Base-by-base conservation (phyloP, 2,113 vertebrate species). In the Psilopogon haemacephalus region DNA sequence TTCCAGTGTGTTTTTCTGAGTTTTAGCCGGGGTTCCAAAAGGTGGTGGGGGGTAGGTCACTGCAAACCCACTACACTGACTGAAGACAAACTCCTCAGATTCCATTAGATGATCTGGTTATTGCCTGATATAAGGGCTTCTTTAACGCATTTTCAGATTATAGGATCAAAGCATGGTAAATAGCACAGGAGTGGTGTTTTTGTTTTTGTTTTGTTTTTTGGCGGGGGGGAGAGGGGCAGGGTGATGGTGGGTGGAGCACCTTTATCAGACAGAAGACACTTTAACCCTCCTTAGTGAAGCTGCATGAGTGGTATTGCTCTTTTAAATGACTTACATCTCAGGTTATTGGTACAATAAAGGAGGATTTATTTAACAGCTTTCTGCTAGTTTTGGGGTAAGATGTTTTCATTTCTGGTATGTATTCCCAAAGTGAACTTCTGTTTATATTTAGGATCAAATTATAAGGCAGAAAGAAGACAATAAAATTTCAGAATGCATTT, bases 401-500 rank as follows among this genome's bases (percentile, higher is more conserved):
- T 13, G 42, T 14, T 54, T 52, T 77, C 13, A 65, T 69, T 83
- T 86, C n/a, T 74, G 81, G 23, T 77, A 28, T 46, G 89, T 59
- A 67, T 14, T 21, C 54, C 40, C 54, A 73, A 14, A 11, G 50
- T 24, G 15, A 81, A 79, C 9, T n/a, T 18, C 17, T 52, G 3
- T 58, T 46, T 42, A 56, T 70, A 88, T 87, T 87, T 63, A 90
- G 56, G 48, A 88, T 83, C 70, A 88, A 90, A 75, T 70, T 69
- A 54, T 8, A 54, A 93, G 56, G 58, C 72, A 86, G 63, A 40
- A 80, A 76, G 60, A 80, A 16, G 65, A 82, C 73, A 93, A 86
- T 38, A 52, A 85, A 35, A 91, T 40, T 86, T 69, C 58, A 79
- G 64, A 84, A 88, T 44, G n/a, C 26, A 3, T 55, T 93, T 62